A percentile compares a stretch with the other conserved stretches of the same genome.
phyloP scores from a whole-genome alignment of 2,797 vertebrate genomes.

The Leptodactylus fallax region DNA sequence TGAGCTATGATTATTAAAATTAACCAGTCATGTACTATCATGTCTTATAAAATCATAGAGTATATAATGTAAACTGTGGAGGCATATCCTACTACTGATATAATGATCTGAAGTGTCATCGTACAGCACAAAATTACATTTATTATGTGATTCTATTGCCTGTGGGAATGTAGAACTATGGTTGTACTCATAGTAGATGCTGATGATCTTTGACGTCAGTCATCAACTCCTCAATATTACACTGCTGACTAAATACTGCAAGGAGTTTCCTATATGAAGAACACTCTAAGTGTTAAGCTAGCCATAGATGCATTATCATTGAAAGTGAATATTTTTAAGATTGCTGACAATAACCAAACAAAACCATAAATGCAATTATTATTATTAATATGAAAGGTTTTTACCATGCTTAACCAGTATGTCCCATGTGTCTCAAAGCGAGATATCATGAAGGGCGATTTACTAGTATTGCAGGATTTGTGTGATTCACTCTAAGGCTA shows the following conservation, averaged over 20 bases:
- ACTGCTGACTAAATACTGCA: background rate
- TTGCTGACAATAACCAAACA: background rate
- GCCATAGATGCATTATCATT: background rate
- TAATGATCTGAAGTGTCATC: background rate
- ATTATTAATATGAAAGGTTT: background rate
- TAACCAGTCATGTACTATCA: background rate
- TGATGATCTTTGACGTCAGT: background rate
- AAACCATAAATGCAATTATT: background rate
- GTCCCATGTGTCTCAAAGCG: background rate
- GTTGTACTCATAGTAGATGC: background rate
- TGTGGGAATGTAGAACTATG: background rate
- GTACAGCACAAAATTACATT: background rate
- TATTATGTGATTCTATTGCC: constrained; percentile 22
- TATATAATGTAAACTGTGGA: background rate
- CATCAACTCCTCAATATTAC: background rate
- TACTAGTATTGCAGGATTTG: too few relatives aligned
- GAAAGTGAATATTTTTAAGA: background rate
- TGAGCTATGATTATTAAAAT: constrained; percentile 27
- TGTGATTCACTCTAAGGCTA: too few relatives aligned
- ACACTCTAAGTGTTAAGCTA: background rate
- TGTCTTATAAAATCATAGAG: background rate
- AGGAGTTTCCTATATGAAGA: background rate
- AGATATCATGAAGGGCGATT: background rate
- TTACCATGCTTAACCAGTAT: background rate
- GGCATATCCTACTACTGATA: background rate